Conservation (phyloP, 2,888 invertebrate species). For the Leucania comma region DNA sequence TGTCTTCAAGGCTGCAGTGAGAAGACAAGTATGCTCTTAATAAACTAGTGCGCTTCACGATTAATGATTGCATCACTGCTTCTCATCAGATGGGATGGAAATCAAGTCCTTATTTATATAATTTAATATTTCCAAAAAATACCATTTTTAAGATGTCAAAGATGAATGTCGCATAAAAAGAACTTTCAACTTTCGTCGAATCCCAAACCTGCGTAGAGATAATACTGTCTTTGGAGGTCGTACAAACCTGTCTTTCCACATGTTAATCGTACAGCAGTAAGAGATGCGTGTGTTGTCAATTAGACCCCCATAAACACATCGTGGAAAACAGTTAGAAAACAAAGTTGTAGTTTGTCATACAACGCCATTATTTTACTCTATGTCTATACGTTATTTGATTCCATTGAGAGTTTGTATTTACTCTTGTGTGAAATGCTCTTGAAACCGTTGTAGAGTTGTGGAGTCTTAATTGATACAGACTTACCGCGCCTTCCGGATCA, state of each 20-base stretch:
- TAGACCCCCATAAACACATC: slow-evolving; percentile 47
- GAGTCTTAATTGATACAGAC: no score
- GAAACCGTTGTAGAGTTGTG: no score
- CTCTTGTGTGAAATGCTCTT: neutral
- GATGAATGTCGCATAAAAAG: neutral
- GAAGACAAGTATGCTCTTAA: no score
- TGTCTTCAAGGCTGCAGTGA: no score
- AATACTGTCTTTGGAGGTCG: slow-evolving; percentile 8
- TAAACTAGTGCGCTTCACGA: no score
- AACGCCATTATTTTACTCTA: slow-evolving; percentile 6
- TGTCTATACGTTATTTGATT: slow-evolving; percentile 6
- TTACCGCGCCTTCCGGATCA: no score
- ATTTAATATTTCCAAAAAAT: neutral
- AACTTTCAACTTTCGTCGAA: slow-evolving; percentile 8
- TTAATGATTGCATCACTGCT: no score
- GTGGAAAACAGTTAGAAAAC: slow-evolving; percentile 43
- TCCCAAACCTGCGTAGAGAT: slow-evolving; percentile 11
- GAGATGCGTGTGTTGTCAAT: slow-evolving; percentile 49
- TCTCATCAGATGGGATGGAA: no score
- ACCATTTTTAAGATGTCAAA: neutral
- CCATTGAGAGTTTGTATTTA: neutral
- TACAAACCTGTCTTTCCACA: slow-evolving; percentile 24
- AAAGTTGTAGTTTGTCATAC: slow-evolving; percentile 29
- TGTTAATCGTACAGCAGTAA: slow-evolving; percentile 42
- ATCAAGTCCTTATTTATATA: no score